Conservation (phyloP, 2,113 vertebrate genomes). For the Pangasianodon gigas region DNA sequence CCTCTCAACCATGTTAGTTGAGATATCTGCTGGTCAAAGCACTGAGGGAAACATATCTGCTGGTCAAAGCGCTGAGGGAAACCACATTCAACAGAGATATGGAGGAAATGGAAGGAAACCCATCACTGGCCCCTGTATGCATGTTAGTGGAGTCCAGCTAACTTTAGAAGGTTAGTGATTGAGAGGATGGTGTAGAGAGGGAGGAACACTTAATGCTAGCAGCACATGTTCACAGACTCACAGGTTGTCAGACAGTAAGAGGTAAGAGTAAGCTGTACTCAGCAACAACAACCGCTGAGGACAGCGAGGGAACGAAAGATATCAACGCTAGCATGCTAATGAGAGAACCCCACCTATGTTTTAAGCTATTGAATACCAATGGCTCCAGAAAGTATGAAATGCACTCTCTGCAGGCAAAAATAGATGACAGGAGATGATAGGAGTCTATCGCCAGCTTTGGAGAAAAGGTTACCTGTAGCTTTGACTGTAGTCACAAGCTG, state of each 20-base stretch:
- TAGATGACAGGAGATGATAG: background rate
- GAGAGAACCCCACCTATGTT: background rate
- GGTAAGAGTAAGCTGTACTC: background rate
- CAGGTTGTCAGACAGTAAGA: background rate
- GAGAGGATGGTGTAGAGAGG: background rate
- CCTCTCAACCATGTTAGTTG: background rate
- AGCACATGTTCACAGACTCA: background rate
- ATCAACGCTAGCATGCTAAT: background rate
- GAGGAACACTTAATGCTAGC: background rate
- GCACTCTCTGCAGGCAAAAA: background rate
- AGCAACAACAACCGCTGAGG: background rate
- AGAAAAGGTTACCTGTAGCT: background rate
- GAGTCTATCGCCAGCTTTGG: background rate
- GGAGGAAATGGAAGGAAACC: background rate
- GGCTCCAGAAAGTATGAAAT: background rate
- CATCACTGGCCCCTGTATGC: background rate
- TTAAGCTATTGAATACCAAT: background rate
- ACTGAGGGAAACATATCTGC: no score
- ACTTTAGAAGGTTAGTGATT: background rate
- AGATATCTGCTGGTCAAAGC: background rate
- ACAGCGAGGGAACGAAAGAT: background rate
- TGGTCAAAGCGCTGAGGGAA: no score
- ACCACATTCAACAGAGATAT: background rate
- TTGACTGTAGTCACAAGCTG: background rate
- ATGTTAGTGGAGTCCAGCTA: background rate